These are phyloP conservation scores for Micronisus gabar DNA, from an alignment of 2,113 vertebrate genomes.

Conservation along the genomic window DNA sequence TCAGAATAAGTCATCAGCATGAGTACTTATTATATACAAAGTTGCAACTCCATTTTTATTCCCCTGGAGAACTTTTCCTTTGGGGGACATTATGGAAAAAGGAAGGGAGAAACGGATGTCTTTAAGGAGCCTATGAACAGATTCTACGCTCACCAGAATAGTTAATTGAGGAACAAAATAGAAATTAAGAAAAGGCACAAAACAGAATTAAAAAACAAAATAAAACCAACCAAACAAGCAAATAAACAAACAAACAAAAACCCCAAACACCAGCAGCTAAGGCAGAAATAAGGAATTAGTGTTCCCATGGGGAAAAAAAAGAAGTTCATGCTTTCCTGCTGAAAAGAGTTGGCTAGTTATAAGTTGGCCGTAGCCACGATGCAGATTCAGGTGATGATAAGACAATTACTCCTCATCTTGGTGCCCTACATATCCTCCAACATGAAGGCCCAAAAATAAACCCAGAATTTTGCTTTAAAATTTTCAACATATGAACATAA, in stretches of 20 bases:
- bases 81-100: background rate
- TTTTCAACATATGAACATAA: background rate
- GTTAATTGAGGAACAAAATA: background rate
- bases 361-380: background rate
- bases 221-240: background rate
- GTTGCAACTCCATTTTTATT: background rate
- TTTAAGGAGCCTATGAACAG: background rate
- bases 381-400: background rate
- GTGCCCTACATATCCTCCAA: background rate
- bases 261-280: background rate
- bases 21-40: background rate
- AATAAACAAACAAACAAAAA: background rate
- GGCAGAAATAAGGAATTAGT: background rate
- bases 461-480: background rate
- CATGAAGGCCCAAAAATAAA: background rate
- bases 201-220: background rate
- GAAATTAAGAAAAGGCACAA: background rate
- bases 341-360: background rate
- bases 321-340: background rate
- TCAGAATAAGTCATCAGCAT: background rate
- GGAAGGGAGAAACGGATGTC: background rate
- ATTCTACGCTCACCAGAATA: background rate
- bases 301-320: no score
- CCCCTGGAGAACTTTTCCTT: background rate
- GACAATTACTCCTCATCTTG: background rate